These are phyloP conservation scores for Drosophila nigrodunni DNA, from an alignment of 1,140 invertebrate genomes.

Conservation along the genomic window DNA sequence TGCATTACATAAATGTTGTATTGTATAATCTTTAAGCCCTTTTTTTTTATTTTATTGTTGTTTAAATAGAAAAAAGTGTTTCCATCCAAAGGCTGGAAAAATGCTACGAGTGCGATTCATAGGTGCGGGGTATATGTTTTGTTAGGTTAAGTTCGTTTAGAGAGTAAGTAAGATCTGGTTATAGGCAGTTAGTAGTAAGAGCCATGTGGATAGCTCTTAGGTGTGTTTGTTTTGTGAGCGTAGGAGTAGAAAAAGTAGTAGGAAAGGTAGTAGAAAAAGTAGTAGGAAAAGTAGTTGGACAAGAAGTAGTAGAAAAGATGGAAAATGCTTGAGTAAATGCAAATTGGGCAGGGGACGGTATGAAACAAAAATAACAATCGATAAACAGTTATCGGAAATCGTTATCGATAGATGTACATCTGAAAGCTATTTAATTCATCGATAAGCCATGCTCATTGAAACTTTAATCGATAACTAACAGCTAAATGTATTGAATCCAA, in stretches of 20 bases:
- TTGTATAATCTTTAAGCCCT: neutral
- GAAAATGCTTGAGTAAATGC: conserved; percentile 68
- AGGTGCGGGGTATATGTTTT: conserved; percentile 55
- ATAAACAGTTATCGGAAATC: neutral
- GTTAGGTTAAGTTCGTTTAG: conserved; percentile 31
- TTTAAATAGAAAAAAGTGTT: too few relatives aligned
- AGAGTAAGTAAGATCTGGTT: conserved; percentile 29
- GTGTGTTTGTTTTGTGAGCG: neutral
- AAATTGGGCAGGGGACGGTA: conserved; percentile 23
- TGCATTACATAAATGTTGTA: conserved; percentile 14
- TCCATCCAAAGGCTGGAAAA: too few relatives aligned
- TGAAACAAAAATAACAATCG: neutral
- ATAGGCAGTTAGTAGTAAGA: neutral
- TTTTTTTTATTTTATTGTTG: neutral
- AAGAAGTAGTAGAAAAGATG: conserved; percentile 64
- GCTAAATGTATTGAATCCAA: too few relatives aligned
- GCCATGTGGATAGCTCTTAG: neutral
- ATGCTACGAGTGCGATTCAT: conserved; percentile 40
- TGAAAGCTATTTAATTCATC: neutral
- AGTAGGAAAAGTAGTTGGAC: conserved; percentile 13
- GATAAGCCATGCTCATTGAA: neutral
- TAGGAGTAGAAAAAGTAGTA: conserved; percentile 1
- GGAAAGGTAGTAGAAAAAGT: conserved; percentile 9
- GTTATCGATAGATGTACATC: neutral
- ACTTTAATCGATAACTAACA: too few relatives aligned